Evolutionary conservation across 2,113 vertebrate genomes (phyloP).

Genomic region (Apodemus speciosus): DNA sequence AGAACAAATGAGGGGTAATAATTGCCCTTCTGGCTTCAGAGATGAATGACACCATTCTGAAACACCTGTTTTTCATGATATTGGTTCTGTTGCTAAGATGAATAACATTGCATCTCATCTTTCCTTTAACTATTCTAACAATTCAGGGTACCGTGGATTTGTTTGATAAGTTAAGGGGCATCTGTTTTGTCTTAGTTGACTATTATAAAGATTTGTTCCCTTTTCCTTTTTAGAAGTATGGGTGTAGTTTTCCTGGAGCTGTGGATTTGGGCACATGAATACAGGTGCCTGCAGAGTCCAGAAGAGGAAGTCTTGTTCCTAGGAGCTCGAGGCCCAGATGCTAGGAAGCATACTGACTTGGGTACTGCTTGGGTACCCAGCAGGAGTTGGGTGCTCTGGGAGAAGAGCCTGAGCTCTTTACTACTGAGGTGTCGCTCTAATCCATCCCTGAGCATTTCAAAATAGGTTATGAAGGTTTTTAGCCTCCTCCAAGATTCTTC

Average conservation of each 20-base stretch:
- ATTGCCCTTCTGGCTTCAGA: background rate
- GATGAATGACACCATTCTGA: background rate
- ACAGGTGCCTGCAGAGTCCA: background rate
- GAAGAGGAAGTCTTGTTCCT: background rate
- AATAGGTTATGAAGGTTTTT: too few species aligned
- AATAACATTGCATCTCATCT: background rate
- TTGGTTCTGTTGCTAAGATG: background rate
- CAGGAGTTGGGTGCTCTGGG: background rate
- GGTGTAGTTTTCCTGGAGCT: background rate
- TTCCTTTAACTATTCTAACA: background rate
- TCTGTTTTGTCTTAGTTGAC: background rate
- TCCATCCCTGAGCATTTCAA: background rate
- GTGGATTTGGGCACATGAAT: background rate
- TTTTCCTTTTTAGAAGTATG: background rate
- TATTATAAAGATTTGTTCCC: background rate
- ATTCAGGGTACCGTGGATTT: background rate
- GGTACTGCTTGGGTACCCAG: background rate
- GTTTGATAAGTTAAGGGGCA: background rate
- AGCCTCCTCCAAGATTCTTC: background rate
- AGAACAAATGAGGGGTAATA: background rate
- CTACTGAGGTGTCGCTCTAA: background rate
- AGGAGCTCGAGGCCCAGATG: background rate
- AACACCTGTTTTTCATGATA: background rate
- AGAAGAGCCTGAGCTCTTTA: background rate
- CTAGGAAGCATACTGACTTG: background rate